A percentile compares a stretch with the other conserved stretches of the same genome.
phyloP scores from a whole-genome alignment of 35 echinoderm and acorn worm species.

The Patiria miniata region DNA sequence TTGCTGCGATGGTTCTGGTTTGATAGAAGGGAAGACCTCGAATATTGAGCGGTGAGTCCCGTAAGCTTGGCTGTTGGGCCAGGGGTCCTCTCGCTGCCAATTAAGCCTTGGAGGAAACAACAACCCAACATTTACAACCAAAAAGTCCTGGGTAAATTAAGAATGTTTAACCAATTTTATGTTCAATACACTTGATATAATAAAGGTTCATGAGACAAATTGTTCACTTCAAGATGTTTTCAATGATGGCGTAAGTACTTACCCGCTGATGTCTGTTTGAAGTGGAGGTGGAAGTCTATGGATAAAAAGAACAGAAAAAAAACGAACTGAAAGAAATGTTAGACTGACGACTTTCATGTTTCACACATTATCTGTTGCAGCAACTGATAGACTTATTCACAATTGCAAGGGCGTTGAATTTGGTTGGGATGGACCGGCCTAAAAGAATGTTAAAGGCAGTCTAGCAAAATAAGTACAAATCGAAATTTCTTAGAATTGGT shows the following conservation, averaged over 20 bases:
- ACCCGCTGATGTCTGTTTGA: slow-evolving; percentile 43
- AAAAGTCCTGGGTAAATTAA: too few species aligned
- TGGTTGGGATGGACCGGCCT: too few species aligned
- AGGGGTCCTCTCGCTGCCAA: slow-evolving; percentile 60
- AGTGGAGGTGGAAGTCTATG: slow-evolving; percentile 47
- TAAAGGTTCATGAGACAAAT: too few species aligned
- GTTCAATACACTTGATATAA: too few species aligned
- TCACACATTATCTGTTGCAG: too few species aligned
- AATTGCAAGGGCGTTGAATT: too few species aligned
- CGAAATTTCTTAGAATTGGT: too few species aligned
- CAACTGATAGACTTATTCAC: too few species aligned
- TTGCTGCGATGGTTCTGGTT: background rate
- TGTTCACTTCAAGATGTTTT: background rate
- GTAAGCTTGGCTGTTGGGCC: slow-evolving; percentile 83
- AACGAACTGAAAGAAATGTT: background rate
- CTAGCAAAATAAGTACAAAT: too few species aligned
- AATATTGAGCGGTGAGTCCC: slow-evolving; percentile 79
- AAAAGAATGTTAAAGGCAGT: too few species aligned
- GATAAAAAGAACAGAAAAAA: background rate
- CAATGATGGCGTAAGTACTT: background rate
- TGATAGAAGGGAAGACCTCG: slow-evolving; percentile 70
- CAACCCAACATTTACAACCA: background rate
- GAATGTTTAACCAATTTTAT: too few species aligned
- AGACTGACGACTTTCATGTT: background rate
- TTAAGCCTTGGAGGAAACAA: slow-evolving; percentile 19